These are phyloP conservation scores for Falco biarmicus DNA, from an alignment of 2,797 vertebrate genomes.

Conservation along the genomic window DNA sequence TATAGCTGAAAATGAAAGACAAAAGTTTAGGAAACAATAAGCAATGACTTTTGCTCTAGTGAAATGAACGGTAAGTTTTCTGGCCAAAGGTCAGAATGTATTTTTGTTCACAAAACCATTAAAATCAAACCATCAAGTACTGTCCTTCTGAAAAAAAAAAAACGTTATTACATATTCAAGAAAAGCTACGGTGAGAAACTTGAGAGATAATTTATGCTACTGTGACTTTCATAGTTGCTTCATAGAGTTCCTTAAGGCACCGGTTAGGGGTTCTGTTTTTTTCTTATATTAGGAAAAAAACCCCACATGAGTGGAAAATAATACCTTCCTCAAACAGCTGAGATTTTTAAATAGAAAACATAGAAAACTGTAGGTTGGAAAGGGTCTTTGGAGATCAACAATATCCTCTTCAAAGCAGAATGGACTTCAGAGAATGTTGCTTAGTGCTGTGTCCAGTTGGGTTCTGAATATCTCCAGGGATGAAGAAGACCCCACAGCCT, in stretches of 20 bases:
- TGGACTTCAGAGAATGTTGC: not conserved
- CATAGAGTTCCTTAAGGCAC: not conserved
- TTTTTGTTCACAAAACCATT: not conserved
- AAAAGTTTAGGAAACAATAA: not conserved
- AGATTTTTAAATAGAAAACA: not conserved
- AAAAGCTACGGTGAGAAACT: not conserved
- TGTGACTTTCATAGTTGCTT: not conserved
- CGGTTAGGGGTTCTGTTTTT: not conserved
- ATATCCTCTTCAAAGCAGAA: not conserved
- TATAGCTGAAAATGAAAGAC: not conserved
- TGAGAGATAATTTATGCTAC: not conserved
- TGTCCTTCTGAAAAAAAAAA: not conserved
- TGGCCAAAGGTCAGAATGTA: not conserved
- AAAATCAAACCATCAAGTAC: not conserved
- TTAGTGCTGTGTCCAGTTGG: accelerated
- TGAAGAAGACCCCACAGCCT: not conserved
- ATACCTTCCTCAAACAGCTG: not conserved
- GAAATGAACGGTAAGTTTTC: not conserved
- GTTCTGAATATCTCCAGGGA: not conserved
- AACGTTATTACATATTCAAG: not conserved
- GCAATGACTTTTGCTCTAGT: not conserved
- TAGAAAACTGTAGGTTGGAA: not conserved
- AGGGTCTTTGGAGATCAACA: not conserved
- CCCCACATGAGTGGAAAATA: not conserved
- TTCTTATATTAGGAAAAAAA: not conserved